Evolutionary conservation across 2,888 invertebrate genomes (phyloP).

Genomic region (Melieria crassipennis): DNA sequence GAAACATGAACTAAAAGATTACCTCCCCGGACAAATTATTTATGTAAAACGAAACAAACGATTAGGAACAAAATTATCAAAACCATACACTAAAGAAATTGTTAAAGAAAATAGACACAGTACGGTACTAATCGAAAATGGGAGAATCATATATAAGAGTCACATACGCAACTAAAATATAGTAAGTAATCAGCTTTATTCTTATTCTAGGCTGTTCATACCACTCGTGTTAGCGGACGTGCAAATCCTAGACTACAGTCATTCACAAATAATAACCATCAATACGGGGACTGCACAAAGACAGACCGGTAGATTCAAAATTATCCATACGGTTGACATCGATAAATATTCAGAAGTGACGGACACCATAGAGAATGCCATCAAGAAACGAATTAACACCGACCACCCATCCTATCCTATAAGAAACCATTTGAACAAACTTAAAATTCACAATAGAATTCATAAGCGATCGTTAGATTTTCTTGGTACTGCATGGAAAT

Average conservation of each 20-base stretch:
- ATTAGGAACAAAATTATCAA: no score
- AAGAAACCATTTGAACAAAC: neutral
- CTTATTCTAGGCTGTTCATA: no score
- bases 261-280: neutral
- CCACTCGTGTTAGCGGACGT: neutral
- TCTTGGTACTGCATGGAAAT: neutral
- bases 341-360: neutral
- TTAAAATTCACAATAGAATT: neutral
- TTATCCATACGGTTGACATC: constrained; percentile 11
- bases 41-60: no score
- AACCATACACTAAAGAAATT: no score
- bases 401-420: constrained; percentile 12
- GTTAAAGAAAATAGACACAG: no score
- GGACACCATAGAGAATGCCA: neutral
- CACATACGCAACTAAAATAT: constrained; percentile 5
- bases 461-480: neutral
- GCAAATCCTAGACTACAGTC: constrained; percentile 14
- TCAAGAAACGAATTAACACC: neutral
- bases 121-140: no score
- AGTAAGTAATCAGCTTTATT: neutral
- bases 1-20: no score
- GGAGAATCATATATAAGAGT: neutral
- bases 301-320: constrained; percentile 8
- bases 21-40: no score
- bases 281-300: neutral